phyloP scores from a whole-genome alignment of 1,140 invertebrate species.

The Monochamus saltuarius region DNA sequence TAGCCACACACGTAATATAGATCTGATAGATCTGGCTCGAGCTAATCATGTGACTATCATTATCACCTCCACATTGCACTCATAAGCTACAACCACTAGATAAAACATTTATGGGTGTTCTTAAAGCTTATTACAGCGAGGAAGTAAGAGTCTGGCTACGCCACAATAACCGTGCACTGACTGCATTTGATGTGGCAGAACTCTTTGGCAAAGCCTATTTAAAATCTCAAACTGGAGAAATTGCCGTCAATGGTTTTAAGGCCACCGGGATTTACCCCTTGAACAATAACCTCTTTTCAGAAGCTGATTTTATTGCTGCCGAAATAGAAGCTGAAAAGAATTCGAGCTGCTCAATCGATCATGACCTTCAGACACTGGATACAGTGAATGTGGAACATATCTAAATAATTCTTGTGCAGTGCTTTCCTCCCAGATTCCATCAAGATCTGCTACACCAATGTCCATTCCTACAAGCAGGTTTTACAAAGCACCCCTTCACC shows the following conservation, averaged over 20 bases:
- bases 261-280: constrained; percentile 8
- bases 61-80: constrained; percentile 1
- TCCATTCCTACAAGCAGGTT: too few relatives aligned
- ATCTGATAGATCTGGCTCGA: constrained; percentile 22
- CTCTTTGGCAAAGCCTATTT: constrained; percentile 9
- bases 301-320: constrained; percentile 14
- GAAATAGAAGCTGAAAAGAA: constrained; percentile 17
- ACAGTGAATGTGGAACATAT: not conserved
- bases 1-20: constrained; percentile 22
- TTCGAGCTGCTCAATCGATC: not conserved
- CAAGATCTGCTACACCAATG: not conserved
- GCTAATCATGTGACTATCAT: constrained; percentile 21
- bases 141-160: constrained; percentile 2
- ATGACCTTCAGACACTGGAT: too few relatives aligned
- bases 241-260: constrained; percentile 7
- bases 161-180: constrained; percentile 6
- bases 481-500: not conserved
- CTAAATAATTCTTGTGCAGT: not conserved
- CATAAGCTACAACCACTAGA: constrained; percentile 47
- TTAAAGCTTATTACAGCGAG: constrained; percentile 20
- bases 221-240: constrained; percentile 7
- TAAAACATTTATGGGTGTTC: constrained; percentile 39
- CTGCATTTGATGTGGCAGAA: constrained; percentile 11
- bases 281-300: constrained; percentile 7
- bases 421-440: constrained; percentile 4